Evolutionary conservation across 64 coral and sea anemone species (phyloP), one percentile per base, ranked within the genome.

Genomic region (Montipora efflorescens): DNA sequence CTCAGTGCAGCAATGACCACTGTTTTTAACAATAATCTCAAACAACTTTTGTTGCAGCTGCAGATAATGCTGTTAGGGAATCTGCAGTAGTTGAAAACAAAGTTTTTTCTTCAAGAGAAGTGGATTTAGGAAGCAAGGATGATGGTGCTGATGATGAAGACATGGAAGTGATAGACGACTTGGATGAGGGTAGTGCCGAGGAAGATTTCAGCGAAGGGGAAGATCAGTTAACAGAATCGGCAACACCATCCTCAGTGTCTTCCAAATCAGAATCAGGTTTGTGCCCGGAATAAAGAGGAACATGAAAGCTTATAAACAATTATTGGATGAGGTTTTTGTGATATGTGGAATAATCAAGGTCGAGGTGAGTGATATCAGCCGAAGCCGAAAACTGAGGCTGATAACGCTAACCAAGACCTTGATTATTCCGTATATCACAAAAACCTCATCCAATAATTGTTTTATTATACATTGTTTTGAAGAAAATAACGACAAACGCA

Each of bases 141-240:
- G 58, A 73, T 52, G 48, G 22, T 5, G 86, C 61, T 13, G 90
- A 96, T 44, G 95, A 93, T 59, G 74, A 80, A 87, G 95, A 96
- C 21, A 94, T 99, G 89, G 90, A 95, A 53, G 97, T 99, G 0
- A 95, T 99, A 84, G 97, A 99, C 87, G 97, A 96, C 15, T 74
- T 96, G 68, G 92, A 94, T 20, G 89, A 95, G 48, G 89, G 70
- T 25, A 72, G 87, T 64, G 7, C 11, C 1, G 53, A 6, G 53
- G 94, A 89, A 73, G 58, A 62, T 6, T 74, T 93, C 20, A 93
- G 91, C 8, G 53, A 57, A 57, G 53, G 11, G 5, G 53, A 57
- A 57, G 53, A 57, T 68, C 72, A 74, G 81, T 15, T 5, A 47
- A 64, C 90, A 64, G 84, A 81, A 84, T 94, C 95, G 46, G 95